phyloP scores from a whole-genome alignment of 2,888 invertebrate genomes.

The Synergus gifuensis region DNA sequence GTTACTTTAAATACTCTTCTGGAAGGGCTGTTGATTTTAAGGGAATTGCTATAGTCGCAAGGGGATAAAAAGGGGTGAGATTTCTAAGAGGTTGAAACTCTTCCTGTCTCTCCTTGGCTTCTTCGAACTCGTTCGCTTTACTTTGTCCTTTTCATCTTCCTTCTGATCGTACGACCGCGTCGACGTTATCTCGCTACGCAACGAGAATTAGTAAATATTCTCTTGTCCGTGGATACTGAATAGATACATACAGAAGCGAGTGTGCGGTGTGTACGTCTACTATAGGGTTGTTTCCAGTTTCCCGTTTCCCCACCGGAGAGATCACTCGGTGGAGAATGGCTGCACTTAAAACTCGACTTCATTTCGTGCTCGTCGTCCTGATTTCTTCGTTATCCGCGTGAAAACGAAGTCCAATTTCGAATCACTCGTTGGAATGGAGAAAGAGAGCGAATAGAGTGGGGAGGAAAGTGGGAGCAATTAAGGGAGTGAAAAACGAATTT shows the following conservation, averaged over 20 bases:
- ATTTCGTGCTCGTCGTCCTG: constrained; percentile 49
- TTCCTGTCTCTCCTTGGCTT: constrained; percentile 28
- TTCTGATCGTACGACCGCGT: constrained; percentile 45
- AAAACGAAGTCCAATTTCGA: constrained; percentile 39
- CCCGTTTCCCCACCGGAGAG: constrained; percentile 25
- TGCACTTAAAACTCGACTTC: constrained; percentile 58
- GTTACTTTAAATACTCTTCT: constrained; percentile 76
- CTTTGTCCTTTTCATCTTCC: constrained; percentile 49
- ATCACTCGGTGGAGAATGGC: constrained; percentile 40
- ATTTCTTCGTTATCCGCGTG: constrained; percentile 40
- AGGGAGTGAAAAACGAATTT: constrained; percentile 34
- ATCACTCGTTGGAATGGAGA: constrained; percentile 34
- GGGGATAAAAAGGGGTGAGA: neutral
- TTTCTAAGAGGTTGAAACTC: neutral
- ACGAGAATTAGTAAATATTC: constrained; percentile 72
- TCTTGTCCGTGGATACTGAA: constrained; percentile 41
- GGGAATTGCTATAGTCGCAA: constrained; percentile 59
- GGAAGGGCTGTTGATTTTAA: constrained; percentile 65
- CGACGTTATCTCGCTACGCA: constrained; percentile 72
- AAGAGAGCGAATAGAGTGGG: neutral
- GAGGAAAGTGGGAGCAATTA: constrained; percentile 3
- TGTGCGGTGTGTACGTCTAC: constrained; percentile 25
- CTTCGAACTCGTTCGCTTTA: constrained; percentile 24
- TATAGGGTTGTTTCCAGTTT: constrained; percentile 15
- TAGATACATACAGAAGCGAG: constrained; percentile 21